Percentiles rank a stretch among this genome's conserved stretches.
Evolutionary conservation across 1,140 invertebrate species (phyloP).

Genomic region (Meloidogyne hapla): DNA sequence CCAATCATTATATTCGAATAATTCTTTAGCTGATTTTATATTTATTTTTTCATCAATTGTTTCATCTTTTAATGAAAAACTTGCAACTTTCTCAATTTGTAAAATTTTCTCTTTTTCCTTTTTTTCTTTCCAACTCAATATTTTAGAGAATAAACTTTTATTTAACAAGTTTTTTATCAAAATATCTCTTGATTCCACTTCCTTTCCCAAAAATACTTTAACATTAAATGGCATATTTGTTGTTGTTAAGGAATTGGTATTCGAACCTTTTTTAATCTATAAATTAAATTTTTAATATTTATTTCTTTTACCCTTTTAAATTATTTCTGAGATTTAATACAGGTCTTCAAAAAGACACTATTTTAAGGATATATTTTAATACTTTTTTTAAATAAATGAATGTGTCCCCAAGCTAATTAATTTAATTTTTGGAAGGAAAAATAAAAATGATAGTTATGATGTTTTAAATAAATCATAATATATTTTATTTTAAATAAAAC

Average conservation of each 20-base stretch:
- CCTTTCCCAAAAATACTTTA: background rate
- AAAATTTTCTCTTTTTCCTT: background rate
- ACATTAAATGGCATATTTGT: slow-evolving; percentile 1
- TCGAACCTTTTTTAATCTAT: background rate
- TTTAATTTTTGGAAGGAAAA: too few relatives aligned
- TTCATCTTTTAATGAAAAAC: background rate
- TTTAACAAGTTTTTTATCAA: background rate
- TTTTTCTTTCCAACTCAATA: too few relatives aligned
- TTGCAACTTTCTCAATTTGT: background rate
- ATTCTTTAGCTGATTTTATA: background rate
- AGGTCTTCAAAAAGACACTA: too few relatives aligned
- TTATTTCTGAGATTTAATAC: too few relatives aligned
- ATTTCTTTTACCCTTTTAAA: background rate
- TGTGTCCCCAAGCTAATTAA: too few relatives aligned
- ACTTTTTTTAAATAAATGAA: too few relatives aligned
- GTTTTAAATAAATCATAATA: too few relatives aligned
- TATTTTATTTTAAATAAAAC: too few relatives aligned
- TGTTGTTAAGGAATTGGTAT: background rate
- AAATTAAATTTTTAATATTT: background rate
- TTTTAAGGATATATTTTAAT: too few relatives aligned
- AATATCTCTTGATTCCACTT: background rate
- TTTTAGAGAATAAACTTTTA: background rate
- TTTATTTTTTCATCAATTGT: background rate
- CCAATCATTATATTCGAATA: slow-evolving; percentile 3
- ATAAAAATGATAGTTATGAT: too few relatives aligned